These are phyloP conservation scores for Drosophila ochracea DNA, from an alignment of 2,888 invertebrate species.

Conservation along the genomic window DNA sequence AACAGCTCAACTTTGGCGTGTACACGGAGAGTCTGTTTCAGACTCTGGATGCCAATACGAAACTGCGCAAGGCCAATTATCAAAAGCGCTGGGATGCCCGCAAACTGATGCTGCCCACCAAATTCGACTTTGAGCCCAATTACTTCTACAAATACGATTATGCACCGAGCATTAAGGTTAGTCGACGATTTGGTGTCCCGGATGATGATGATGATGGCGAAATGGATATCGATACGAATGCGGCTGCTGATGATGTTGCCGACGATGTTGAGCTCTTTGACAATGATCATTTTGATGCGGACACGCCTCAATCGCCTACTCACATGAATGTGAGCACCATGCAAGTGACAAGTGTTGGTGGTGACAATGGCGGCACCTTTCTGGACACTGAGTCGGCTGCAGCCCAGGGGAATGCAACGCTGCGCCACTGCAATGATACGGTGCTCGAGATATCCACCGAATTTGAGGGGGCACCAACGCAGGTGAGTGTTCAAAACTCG, in stretches of 20 bases:
- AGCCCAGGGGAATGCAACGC: conserved; percentile 61
- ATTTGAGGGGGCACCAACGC: conserved; percentile 89
- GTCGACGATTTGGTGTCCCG: conserved; percentile 40
- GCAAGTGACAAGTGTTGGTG: not conserved
- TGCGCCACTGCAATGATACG: conserved; percentile 68
- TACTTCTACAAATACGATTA: conserved; percentile 76
- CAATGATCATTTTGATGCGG: conserved; percentile 59
- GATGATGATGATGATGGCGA: conserved; percentile 85
- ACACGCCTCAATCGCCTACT: conserved; percentile 22
- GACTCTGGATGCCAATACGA: conserved; percentile 73
- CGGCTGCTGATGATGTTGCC: conserved; percentile 34
- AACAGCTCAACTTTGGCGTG: conserved; percentile 77
- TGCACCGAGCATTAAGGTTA: conserved; percentile 79
- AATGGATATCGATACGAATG: conserved; percentile 67
- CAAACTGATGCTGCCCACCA: conserved; percentile 83
- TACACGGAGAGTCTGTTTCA: conserved; percentile 79
- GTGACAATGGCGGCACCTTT: conserved; percentile 1
- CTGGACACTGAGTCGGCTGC: conserved; percentile 2
- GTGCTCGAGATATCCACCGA: conserved; percentile 86
- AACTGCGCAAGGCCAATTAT: conserved; percentile 79
- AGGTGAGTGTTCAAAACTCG: conserved; percentile 48
- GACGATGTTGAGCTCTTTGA: conserved; percentile 68
- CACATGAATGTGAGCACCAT: conserved; percentile 28
- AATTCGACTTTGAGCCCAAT: conserved; percentile 76
- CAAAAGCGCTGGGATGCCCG: conserved; percentile 85